Evolutionary conservation across 2,113 vertebrate genomes (phyloP).

Genomic region (Chlamydotis undulata): DNA sequence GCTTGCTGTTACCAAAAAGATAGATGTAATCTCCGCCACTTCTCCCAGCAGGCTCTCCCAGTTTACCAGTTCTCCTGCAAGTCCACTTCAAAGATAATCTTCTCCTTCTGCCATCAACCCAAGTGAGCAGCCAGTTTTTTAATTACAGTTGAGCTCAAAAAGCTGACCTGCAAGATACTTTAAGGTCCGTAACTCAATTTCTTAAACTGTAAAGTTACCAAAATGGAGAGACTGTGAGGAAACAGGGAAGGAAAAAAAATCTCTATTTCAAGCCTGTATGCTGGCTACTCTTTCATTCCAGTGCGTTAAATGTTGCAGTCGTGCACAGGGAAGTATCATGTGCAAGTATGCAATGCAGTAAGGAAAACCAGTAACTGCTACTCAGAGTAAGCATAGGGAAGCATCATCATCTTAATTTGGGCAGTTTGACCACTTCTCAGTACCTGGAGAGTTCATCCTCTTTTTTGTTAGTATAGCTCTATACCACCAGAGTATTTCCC

Average conservation of each 20-base stretch:
- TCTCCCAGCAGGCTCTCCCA: not conserved
- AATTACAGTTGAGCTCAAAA: not conserved
- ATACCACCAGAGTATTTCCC: accelerated
- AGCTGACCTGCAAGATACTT: not conserved
- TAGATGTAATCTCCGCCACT: not conserved
- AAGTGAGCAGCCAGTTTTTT: not conserved
- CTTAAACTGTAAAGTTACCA: not conserved
- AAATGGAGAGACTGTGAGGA: not conserved
- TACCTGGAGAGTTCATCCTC: not conserved
- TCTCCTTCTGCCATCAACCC: not conserved
- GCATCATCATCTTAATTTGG: not conserved
- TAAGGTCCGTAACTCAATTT: not conserved
- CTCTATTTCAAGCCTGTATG: not conserved
- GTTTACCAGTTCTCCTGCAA: not conserved
- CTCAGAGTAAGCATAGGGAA: not conserved
- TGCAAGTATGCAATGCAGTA: not conserved
- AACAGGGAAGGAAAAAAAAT: not conserved
- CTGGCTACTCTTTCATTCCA: not conserved
- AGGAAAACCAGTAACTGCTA: not conserved
- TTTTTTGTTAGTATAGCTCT: not conserved
- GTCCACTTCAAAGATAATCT: not conserved
- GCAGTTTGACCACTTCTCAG: not conserved
- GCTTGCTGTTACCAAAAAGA: not conserved
- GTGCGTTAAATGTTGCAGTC: not conserved
- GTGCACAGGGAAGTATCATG: not conserved